Base-by-base conservation (phyloP, 2,113 vertebrate genomes). In the Aviceda subcristata region DNA sequence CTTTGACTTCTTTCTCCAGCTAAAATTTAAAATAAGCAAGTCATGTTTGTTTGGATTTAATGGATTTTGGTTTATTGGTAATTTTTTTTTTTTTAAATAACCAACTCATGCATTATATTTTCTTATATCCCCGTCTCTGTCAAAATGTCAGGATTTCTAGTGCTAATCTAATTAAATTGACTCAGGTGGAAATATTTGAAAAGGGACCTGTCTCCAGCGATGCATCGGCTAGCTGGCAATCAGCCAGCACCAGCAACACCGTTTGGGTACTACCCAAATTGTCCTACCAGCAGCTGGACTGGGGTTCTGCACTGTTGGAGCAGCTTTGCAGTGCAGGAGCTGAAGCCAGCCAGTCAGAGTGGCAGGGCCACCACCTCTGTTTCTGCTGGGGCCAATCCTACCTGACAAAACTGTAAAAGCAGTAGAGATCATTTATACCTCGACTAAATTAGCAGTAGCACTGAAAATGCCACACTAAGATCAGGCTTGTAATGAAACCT, bases 171-270 rank as follows among this genome's bases (percentile, higher is more conserved):
- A 39, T 56, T 67, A 38, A 80, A 38, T 27, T 19, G 22, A 18
- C 53, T 50, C 29, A 60, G 32, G 17, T 32, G 13, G 39, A 46
- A 85, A 12, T 45, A 48, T 23, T 24, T 62, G 51, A 41, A 48
- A 36, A 74, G 41, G 27, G 15, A 20, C 30, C 24, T 5, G 8
- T 56, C 26, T 60, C 27, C 2, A 4, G 38, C 4, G 1, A 50
- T 2, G 2, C 1, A 2, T 29, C 34, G 12, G 71, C 16, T 39
- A 21, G 17, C 24, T 12, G n/a, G n/a, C 11, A 23, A 10, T 20
- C 48, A 48, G 32, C 36, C 36, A 59, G 19, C 43, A 43, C 16
- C 22, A 48, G 39, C 46, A 62, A 9, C 43, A 12, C 15, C 7
- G 0, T 27, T 66, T 50, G 45, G 8, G 11, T 23, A 5, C 36